Percentiles rank a stretch among this genome's conserved stretches.
These are phyloP conservation scores for Ectemnius cavifrons DNA, from an alignment of 2,888 invertebrate species.

Conservation along the genomic window DNA sequence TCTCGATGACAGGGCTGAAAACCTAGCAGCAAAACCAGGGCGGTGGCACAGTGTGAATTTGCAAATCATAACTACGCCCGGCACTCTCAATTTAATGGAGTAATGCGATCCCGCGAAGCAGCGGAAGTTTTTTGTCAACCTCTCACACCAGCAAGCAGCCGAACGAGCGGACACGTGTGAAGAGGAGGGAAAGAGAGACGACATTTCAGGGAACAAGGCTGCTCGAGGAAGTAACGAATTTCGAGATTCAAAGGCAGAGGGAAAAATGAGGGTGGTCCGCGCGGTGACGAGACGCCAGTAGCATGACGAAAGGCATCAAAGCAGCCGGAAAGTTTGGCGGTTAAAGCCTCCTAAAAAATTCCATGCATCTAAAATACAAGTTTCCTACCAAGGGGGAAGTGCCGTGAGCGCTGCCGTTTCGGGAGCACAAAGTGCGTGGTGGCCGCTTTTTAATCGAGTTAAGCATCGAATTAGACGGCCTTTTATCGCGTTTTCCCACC, in stretches of 20 bases:
- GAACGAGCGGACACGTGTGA: too few relatives aligned
- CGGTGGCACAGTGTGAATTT: not conserved
- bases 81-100: not conserved
- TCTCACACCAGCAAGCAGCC: too few relatives aligned
- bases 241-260: not conserved
- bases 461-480: not conserved
- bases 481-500: not conserved
- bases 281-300: slow-evolving; percentile 4
- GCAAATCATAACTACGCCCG: slow-evolving; percentile 3
- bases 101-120: not conserved
- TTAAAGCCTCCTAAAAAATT: slow-evolving; percentile 56
- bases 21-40: too few relatives aligned
- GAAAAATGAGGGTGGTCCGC: not conserved
- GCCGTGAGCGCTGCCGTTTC: slow-evolving; percentile 36
- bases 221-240: not conserved
- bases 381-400: slow-evolving; percentile 16
- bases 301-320: slow-evolving; percentile 31
- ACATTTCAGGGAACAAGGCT: not conserved
- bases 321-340: slow-evolving; percentile 33
- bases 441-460: not conserved
- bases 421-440: slow-evolving; percentile 22
- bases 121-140: not conserved
- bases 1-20: too few relatives aligned
- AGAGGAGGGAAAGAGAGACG: too few relatives aligned
- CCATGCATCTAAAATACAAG: slow-evolving; percentile 58